These are phyloP conservation scores for Zosterops borbonicus DNA, from an alignment of 2,113 vertebrate species.

Conservation along the genomic window DNA sequence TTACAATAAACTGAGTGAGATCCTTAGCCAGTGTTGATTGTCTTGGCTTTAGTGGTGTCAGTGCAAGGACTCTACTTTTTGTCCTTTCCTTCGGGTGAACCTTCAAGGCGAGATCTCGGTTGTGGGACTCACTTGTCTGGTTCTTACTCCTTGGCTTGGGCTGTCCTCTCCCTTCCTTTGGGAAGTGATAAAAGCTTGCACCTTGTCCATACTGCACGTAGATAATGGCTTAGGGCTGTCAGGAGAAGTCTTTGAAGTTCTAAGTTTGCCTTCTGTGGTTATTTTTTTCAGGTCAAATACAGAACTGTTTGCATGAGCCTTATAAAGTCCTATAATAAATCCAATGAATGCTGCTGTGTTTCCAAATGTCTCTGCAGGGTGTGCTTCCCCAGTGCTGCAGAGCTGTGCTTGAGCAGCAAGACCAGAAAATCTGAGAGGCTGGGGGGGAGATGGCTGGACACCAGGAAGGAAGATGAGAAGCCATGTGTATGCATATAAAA, in stretches of 20 bases:
- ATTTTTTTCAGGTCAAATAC: not conserved
- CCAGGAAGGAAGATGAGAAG: not conserved
- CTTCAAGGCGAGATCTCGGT: not conserved
- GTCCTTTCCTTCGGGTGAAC: not conserved
- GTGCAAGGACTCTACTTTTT: not conserved
- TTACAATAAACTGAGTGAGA: not conserved
- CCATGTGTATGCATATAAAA: not conserved
- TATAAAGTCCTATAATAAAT: not conserved
- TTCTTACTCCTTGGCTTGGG: not conserved
- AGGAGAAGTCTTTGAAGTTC: not conserved
- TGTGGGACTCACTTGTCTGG: not conserved
- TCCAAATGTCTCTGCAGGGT: not conserved
- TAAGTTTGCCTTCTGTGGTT: not conserved
- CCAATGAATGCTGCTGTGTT: not conserved
- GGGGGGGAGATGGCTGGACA: not conserved
- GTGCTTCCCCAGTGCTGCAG: not conserved
- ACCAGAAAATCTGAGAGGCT: not conserved
- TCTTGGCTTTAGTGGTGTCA: not conserved
- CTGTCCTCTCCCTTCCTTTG: not conserved
- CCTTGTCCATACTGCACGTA: not conserved
- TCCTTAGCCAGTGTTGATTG: not conserved
- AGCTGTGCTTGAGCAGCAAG: not conserved
- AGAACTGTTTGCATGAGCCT: not conserved
- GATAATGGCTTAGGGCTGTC: not conserved
- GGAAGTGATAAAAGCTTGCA: not conserved